phyloP scores from a whole-genome alignment of 2,797 vertebrate genomes.

The Pelobates cultripes region DNA sequence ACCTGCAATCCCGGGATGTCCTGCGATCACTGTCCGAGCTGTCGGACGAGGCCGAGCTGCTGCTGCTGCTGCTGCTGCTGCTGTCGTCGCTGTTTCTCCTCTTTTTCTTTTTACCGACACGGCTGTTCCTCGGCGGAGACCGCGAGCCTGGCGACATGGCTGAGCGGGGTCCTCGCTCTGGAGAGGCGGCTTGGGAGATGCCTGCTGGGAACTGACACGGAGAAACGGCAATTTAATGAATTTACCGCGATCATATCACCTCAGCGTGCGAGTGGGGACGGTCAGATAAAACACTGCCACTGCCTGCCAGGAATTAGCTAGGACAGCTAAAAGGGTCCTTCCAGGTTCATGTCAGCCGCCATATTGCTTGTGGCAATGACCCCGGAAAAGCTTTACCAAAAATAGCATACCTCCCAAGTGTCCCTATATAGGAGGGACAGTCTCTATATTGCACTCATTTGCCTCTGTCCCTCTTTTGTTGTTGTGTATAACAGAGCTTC shows the following conservation, averaged over 20 bases:
- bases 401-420: too few relatives aligned
- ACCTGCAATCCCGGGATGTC: background rate
- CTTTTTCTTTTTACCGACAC: background rate
- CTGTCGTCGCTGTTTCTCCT: background rate
- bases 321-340: background rate
- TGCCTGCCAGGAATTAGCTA: background rate
- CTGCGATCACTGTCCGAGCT: background rate
- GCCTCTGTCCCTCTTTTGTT: too few relatives aligned
- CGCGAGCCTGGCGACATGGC: slow-evolving; percentile 14
- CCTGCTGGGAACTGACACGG: background rate
- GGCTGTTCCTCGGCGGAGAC: background rate
- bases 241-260: too few relatives aligned
- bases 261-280: too few relatives aligned
- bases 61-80: background rate
- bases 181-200: background rate
- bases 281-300: too few relatives aligned
- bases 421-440: too few relatives aligned
- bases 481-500: too few relatives aligned
- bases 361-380: background rate
- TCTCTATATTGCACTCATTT: too few relatives aligned
- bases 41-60: background rate
- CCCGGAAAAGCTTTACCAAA: too few relatives aligned
- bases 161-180: background rate
- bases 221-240: background rate
- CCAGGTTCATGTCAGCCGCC: background rate